phyloP scores from a whole-genome alignment of 64 coral and sea anemone species.

The Montipora sp. region DNA sequence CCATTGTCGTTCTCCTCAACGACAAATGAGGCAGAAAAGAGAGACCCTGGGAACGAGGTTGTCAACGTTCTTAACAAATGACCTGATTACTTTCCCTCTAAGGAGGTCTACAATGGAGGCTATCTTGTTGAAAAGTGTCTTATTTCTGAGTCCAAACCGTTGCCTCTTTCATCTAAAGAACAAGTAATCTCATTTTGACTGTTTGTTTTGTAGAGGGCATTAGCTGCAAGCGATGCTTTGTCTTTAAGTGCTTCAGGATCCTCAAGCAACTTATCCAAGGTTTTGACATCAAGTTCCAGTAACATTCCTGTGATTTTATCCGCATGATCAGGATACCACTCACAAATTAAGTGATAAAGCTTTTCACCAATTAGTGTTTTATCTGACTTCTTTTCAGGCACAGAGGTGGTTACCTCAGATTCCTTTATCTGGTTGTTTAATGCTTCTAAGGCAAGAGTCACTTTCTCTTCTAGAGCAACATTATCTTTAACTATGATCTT shows the following conservation, averaged over 20 bases:
- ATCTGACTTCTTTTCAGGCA: neutral
- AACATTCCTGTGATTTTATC: conserved; percentile 93
- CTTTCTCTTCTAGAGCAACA: conserved; percentile 56
- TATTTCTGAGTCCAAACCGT: neutral
- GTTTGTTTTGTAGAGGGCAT: conserved; percentile 2
- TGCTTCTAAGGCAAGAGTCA: conserved; percentile 44
- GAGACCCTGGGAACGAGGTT: too few relatives aligned
- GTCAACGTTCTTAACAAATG: too few relatives aligned
- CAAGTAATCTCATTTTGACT: neutral
- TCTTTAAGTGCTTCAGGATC: conserved; percentile 58
- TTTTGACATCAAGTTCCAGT: conserved; percentile 61
- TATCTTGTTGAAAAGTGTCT: too few relatives aligned
- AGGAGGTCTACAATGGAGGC: too few relatives aligned
- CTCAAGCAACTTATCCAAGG: conserved; percentile 14
- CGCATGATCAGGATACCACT: conserved; percentile 47
- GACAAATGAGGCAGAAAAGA: too few relatives aligned
- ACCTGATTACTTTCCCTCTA: too few relatives aligned
- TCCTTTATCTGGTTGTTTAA: conserved; percentile 1
- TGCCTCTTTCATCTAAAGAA: neutral
- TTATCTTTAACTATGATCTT: conserved; percentile 31
- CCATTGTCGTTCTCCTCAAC: too few relatives aligned
- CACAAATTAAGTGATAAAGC: conserved; percentile 65
- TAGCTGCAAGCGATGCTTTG: conserved; percentile 64
- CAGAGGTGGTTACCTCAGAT: neutral
- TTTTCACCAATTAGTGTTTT: conserved; percentile 70